These are phyloP conservation scores for Drosophila elegans DNA, from an alignment of 1,140 invertebrate genomes.

Conservation along the genomic window DNA sequence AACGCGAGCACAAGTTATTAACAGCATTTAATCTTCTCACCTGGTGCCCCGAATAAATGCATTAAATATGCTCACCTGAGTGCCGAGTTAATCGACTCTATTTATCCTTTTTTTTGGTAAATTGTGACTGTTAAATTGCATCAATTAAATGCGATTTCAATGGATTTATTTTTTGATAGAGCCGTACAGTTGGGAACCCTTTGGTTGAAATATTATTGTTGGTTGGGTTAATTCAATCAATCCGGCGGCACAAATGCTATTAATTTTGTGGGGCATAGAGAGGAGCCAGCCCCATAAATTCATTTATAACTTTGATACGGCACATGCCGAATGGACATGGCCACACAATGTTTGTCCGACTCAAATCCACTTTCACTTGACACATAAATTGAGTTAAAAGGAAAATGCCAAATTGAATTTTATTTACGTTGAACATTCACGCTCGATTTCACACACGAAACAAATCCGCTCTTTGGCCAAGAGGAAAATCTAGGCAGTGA, in stretches of 20 bases:
- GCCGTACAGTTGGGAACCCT: neutral
- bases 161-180: neutral
- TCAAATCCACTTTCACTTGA: conserved; percentile 72
- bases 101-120: conserved; percentile 6
- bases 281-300: conserved; percentile 54
- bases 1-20: neutral
- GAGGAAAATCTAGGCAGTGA: conserved; percentile 19
- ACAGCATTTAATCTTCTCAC: conserved; percentile 22
- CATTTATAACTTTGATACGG: conserved; percentile 70
- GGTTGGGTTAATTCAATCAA: conserved; percentile 70
- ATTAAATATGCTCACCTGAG: conserved; percentile 37
- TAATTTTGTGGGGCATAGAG: conserved; percentile 43
- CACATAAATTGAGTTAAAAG: conserved; percentile 74
- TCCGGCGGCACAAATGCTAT: conserved; percentile 55
- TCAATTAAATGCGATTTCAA: conserved; percentile 32
- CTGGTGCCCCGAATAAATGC: conserved; percentile 9
- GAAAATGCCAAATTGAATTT: conserved; percentile 76
- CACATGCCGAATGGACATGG: conserved; percentile 42
- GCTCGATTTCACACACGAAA: conserved; percentile 67
- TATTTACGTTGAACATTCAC: conserved; percentile 65
- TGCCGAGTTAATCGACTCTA: conserved; percentile 31
- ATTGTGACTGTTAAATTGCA: conserved; percentile 25
- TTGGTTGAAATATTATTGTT: conserved; percentile 19
- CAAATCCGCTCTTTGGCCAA: conserved; percentile 27
- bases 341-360: conserved; percentile 56